Base-by-base conservation (phyloP, 2,113 vertebrate species). In the Macquaria ambigua region DNA sequence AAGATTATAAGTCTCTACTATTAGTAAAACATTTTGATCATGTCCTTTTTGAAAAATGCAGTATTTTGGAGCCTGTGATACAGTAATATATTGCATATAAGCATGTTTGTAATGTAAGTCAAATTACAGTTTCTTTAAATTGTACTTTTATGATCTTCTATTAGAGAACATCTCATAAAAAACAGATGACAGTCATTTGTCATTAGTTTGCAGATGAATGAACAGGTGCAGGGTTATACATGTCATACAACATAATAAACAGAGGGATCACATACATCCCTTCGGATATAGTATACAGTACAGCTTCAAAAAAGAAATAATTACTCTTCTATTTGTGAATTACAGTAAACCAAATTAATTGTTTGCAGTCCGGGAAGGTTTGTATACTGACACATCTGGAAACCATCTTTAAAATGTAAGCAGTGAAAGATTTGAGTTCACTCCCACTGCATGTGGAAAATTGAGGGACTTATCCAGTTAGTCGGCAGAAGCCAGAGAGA, bases 381-480 rank as follows among this genome's bases (percentile, higher is more conserved):
- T 71, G 58, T 81, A 20, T 59, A 55, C 55, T 23, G 63, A 48
- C 62, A 14, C 62, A 43, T 61, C 53, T 81, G 39, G 68, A 82
- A 80, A 46, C 48, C 31, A 74, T 83, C 79, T 77, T 1, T 2
- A 28, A 37, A 70, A 66, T 25, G n/a, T 41, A 71, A 58, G 79
- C 82, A 69, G 37, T 31, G 46, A 75, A 56, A 78, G 34, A 70
- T 87, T 55, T 63, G 14, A 69, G 69, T 83, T 81, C 39, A 48
- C 14, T 64, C 9, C 16, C 16, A 21, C n/a, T 18, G 16, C 55
- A 46, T 28, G 74, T 66, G 39, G 43, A 69, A 55, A 64, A 72
- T 6, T 18, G 41, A 39, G 21, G 46, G 31, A 58, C 67, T 34
- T 43, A 31, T 76, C 11, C 74, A 59, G 72, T 73, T 34, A 61